Percentiles rank a stretch among this genome's conserved stretches.
Conservation (phyloP, 2,888 invertebrate genomes). For the Loripinus fragilis region DNA sequence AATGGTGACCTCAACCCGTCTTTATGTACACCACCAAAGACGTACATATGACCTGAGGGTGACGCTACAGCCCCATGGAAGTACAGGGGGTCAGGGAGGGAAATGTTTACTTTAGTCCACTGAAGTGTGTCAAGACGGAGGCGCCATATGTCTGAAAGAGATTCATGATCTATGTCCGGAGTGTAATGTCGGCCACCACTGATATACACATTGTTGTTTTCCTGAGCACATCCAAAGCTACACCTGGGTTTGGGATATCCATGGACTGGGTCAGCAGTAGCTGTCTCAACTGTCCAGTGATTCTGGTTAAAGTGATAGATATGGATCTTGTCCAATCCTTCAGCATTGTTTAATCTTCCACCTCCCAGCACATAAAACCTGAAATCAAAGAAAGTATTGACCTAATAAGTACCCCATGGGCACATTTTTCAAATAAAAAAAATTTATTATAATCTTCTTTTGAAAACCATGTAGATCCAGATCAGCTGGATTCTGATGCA, state of each 20-base stretch:
- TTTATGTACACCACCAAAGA: constrained; percentile 82
- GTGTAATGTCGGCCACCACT: constrained; percentile 88
- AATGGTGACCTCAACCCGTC: constrained; percentile 87
- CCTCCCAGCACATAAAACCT: constrained; percentile 66
- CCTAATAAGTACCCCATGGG: too few relatives aligned
- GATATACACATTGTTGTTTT: constrained; percentile 87
- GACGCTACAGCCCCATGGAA: constrained; percentile 94
- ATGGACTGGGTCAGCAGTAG: constrained; percentile 46
- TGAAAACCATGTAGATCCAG: too few relatives aligned
- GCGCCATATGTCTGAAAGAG: constrained; percentile 90
- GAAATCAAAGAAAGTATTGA: constrained; percentile 27
- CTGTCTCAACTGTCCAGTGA: constrained; percentile 56
- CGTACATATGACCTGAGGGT: constrained; percentile 80
- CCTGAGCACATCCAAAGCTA: constrained; percentile 64
- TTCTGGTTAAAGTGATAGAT: constrained; percentile 56
- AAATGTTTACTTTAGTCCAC: constrained; percentile 90
- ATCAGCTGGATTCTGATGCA: too few relatives aligned
- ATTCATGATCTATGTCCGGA: constrained; percentile 85
- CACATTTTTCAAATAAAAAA: too few relatives aligned
- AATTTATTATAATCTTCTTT: too few relatives aligned
- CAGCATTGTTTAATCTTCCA: constrained; percentile 55
- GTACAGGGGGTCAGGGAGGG: constrained; percentile 90
- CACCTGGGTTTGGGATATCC: constrained; percentile 61
- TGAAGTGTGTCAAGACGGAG: constrained; percentile 89
- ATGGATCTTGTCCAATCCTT: constrained; percentile 59